These are phyloP conservation scores for Candidula unifasciata DNA, from an alignment of 2,888 invertebrate genomes.

Conservation along the genomic window DNA sequence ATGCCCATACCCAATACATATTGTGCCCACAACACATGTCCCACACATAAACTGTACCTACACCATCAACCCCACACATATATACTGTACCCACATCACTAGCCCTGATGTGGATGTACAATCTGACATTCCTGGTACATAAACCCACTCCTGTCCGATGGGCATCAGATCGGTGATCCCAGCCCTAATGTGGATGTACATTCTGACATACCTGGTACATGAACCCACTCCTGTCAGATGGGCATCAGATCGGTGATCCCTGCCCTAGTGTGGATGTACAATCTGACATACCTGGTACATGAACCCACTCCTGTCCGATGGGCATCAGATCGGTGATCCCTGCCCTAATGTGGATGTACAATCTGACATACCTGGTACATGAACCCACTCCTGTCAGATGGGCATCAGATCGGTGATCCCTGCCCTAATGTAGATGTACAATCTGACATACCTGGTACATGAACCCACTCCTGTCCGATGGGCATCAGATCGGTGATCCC, in stretches of 20 bases:
- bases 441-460: slow-evolving; percentile 76
- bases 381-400: slow-evolving; percentile 80
- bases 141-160: slow-evolving; percentile 80
- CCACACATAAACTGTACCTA: no score
- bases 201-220: slow-evolving; percentile 76
- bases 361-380: slow-evolving; percentile 76
- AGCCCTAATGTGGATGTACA: slow-evolving; percentile 78
- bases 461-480: slow-evolving; percentile 80
- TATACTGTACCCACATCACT: no score
- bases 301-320: slow-evolving; percentile 80
- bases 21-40: no score
- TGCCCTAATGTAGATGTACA: slow-evolving; percentile 39
- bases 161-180: slow-evolving; percentile 79
- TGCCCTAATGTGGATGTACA: slow-evolving; percentile 40
- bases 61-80: no score
- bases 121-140: slow-evolving; percentile 76
- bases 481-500: slow-evolving; percentile 79
- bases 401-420: slow-evolving; percentile 79
- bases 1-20: no score
- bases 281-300: slow-evolving; percentile 76
- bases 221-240: slow-evolving; percentile 80
- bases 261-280: slow-evolving; percentile 39
- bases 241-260: slow-evolving; percentile 79
- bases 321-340: slow-evolving; percentile 79
- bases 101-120: no score